Evolutionary conservation across 2,888 invertebrate species (phyloP), one percentile per base, ranked within the genome.

Genomic region (Alviniconcha strummeri): DNA sequence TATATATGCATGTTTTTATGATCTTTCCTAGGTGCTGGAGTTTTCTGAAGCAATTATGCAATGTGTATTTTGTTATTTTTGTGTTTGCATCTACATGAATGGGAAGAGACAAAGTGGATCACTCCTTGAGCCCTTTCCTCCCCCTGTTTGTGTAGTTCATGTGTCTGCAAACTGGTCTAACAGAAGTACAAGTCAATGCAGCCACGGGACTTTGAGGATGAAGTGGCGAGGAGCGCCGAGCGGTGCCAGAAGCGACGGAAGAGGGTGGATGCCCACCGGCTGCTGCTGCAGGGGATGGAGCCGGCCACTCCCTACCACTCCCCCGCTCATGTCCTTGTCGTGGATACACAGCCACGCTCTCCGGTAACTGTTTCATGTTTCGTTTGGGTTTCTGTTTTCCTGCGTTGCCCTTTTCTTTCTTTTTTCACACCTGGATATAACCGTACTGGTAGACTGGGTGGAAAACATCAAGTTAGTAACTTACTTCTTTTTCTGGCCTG

Each of bases 171-270:
- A 67, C 36, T 36, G 36, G 36, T 72, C 9, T 72, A 17, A 72
- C 83, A 93, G 93, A 93, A 92, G 89, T 87, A 89, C 64, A 92
- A 92, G 83, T 93, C 92, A 0, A 93, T 93, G 93, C 92, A 92
- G 86, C 93, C 93, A 5, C 87, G 89, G 77, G 91, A 91, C 82
- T 92, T 92, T 86, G 91, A 91, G 56, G 92, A 92, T 78, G 93
- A 93, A 64, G 64, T 93, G 54, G 91, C 90, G 7, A 87, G 86
- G 60, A 92, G 91, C 89, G 90, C 91, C 19, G 91, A 91, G 82
- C 87, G 90, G 64, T 88, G 88, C 52, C 85, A 89, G 76, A 89
- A 90, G 69, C 88, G 88, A n/a, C 88, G 89, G 56, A 69, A 60
- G 60, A 36, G 19, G 9, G 19, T 15, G 9, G 76, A 77, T 19